Conservation (phyloP, 2,888 invertebrate species). For the Eupithecia exiguata region DNA sequence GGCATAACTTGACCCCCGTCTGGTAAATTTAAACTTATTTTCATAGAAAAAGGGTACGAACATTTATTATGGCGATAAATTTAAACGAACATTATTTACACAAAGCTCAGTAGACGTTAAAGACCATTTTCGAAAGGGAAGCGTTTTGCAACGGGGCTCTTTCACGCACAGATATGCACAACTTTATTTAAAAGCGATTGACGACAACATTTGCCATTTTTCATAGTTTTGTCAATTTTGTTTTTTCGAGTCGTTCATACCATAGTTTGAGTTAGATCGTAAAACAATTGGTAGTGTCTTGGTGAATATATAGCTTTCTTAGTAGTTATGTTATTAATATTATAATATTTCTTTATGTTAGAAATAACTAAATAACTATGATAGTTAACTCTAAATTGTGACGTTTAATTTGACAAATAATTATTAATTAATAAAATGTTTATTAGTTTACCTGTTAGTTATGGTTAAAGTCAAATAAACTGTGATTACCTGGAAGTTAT, state of each 20-base stretch:
- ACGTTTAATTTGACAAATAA: too few relatives aligned
- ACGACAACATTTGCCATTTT: background rate
- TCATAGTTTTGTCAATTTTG: background rate
- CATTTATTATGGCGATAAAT: slow-evolving; percentile 82
- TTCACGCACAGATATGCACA: background rate
- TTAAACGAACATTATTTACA: slow-evolving; percentile 81
- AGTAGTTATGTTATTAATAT: background rate
- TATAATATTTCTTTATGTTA: too few relatives aligned
- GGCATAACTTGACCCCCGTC: slow-evolving; percentile 61
- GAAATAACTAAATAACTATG: too few relatives aligned
- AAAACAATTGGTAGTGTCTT: background rate
- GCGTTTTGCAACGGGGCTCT: slow-evolving; percentile 55
- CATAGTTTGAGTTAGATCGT: background rate
- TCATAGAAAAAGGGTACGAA: slow-evolving; percentile 78
- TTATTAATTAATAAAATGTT: too few relatives aligned
- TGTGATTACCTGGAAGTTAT: background rate
- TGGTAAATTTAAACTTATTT: slow-evolving; percentile 80
- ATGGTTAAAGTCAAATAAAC: background rate
- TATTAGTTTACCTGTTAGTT: too few relatives aligned
- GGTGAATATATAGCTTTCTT: background rate
- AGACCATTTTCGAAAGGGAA: slow-evolving; percentile 76
- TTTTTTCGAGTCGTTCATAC: background rate
- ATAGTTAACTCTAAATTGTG: too few relatives aligned
- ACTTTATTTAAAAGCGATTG: slow-evolving; percentile 10
- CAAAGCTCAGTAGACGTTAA: slow-evolving; percentile 80